These are phyloP conservation scores for Drosophila sechellia DNA, from an alignment of 1,140 invertebrate genomes.

Conservation along the genomic window DNA sequence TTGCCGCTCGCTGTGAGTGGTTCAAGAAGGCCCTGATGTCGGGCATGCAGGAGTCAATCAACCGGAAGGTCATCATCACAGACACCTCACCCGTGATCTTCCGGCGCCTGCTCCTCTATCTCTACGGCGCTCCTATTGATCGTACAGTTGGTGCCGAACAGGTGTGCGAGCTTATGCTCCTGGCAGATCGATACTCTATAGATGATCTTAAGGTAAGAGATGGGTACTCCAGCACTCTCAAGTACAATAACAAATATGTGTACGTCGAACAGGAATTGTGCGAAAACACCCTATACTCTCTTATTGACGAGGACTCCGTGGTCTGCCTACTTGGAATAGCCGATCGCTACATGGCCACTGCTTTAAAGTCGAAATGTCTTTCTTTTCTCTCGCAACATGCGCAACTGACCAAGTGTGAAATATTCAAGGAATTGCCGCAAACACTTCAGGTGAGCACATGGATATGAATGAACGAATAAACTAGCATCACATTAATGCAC, in stretches of 20 bases:
- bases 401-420: slow-evolving; percentile 87
- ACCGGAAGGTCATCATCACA: slow-evolving; percentile 89
- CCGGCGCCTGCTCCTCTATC: slow-evolving; percentile 87
- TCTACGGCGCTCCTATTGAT: slow-evolving; percentile 88
- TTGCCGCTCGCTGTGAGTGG: slow-evolving; percentile 89
- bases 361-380: slow-evolving; percentile 86
- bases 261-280: slow-evolving; percentile 85
- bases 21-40: slow-evolving; percentile 89
- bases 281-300: slow-evolving; percentile 86
- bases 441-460: slow-evolving; percentile 85
- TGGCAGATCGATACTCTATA: slow-evolving; percentile 85
- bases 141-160: slow-evolving; percentile 86
- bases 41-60: slow-evolving; percentile 90
- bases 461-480: not conserved
- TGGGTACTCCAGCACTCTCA: not conserved
- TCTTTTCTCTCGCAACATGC: slow-evolving; percentile 87
- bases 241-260: not conserved
- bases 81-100: slow-evolving; percentile 88
- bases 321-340: slow-evolving; percentile 88
- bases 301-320: slow-evolving; percentile 88
- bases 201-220: slow-evolving; percentile 72
- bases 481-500: not conserved
- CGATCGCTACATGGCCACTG: slow-evolving; percentile 88
- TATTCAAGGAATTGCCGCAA: slow-evolving; percentile 88
- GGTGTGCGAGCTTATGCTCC: slow-evolving; percentile 87